Conservation (phyloP, 2,797 vertebrate genomes). For the Sciurus vulgaris region DNA sequence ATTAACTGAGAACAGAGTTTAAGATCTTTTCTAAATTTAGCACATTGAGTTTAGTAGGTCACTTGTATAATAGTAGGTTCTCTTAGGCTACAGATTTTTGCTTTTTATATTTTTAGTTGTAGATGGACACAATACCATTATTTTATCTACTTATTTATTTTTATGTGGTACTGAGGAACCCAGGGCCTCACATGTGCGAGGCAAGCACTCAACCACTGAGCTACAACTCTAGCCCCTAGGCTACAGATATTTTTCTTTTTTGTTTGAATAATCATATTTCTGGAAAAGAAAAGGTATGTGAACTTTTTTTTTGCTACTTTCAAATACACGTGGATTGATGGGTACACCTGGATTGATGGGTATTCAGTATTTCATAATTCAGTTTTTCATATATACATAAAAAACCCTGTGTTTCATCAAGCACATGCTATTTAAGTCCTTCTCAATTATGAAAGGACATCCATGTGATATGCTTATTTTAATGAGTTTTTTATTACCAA, state of each 20-base stretch:
- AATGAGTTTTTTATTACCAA: slow-evolving; percentile 85
- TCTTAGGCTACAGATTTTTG: background rate
- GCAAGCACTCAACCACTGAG: no score
- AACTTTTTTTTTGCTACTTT: slow-evolving; percentile 31
- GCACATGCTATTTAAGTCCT: background rate
- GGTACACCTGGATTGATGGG: background rate
- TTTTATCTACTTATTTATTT: no score
- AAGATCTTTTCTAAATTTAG: slow-evolving; percentile 58
- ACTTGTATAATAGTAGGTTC: background rate
- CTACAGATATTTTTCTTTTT: slow-evolving; percentile 55
- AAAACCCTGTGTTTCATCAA: background rate
- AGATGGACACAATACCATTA: no score
- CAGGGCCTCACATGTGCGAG: no score
- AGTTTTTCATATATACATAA: slow-evolving; percentile 29
- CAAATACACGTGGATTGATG: background rate
- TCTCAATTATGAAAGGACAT: slow-evolving; percentile 66
- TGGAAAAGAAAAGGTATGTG: background rate
- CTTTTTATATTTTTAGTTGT: background rate
- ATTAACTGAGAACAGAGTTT: slow-evolving; percentile 44
- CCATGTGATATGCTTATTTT: slow-evolving; percentile 87
- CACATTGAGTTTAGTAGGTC: background rate
- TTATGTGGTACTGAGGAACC: no score
- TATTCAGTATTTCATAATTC: background rate
- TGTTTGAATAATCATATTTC: slow-evolving; percentile 28
- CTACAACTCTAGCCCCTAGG: background rate